Base-by-base conservation (phyloP, 2,113 vertebrate species). In the Aegotheles bennettii region DNA sequence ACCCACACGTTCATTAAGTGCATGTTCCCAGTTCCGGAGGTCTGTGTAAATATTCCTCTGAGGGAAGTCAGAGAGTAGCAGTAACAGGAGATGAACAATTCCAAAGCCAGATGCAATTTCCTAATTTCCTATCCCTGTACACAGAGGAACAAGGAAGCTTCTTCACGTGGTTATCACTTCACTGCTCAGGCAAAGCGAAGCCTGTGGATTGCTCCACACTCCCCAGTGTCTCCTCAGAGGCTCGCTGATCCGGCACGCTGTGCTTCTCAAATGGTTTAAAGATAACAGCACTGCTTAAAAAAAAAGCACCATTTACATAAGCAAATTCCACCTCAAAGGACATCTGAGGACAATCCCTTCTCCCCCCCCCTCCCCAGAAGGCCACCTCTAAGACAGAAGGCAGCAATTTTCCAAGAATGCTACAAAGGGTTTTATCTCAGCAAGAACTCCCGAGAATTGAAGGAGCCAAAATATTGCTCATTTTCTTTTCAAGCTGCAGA, bases 381-480 rank as follows among this genome's bases (percentile, higher is more conserved):
- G 91, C 91, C 36, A 42, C 75, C 63, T 81, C 82, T 31, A 35
- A 59, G 85, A 69, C 63, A 65, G 45, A 90, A 74, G 67, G 88
- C 83, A 94, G 83, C 64, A 86, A 38, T 81, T 77, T 90, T 68
- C 71, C 80, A 85, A 64, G 60, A 91, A 79, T 16, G 31, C 43
- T 60, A 78, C 93, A 60, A 67, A 84, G 51, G 73, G 61, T 45
- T 94, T 95, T 94, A 93, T 89, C 87, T 95, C 84, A 64, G 70
- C 64, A 42, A 89, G 61, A 70, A 42, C 57, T 84, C 57, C n/a
- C 40, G 23, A 16, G 80, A 40, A 26, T 5, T 36, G 64, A 77
- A 40, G 68, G 60, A 90, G 89, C 31, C 94, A 94, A 95, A 95
- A 94, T 14, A 76, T 17, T 42, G 65, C 53, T 95, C 80, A 57